A percentile compares a stretch with the other conserved stretches of the same genome.
phyloP scores from a whole-genome alignment of 2,888 invertebrate species.

The Drosophila barbarae region DNA sequence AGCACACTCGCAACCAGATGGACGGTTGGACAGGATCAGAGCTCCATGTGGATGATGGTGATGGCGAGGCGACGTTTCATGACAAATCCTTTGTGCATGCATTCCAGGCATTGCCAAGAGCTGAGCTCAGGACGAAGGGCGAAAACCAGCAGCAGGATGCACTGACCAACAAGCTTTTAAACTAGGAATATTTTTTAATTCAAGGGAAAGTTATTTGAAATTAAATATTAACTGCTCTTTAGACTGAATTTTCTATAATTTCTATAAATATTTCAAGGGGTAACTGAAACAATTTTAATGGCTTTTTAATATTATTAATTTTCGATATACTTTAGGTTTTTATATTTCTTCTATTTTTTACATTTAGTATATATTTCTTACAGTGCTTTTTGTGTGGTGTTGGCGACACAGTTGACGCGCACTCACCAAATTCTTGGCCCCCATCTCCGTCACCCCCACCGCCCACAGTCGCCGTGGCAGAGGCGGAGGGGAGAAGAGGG shows the following conservation, averaged over 20 bases:
- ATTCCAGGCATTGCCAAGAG: constrained; percentile 16
- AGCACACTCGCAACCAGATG: constrained; percentile 13
- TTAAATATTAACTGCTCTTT: background rate
- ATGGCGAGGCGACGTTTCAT: constrained; percentile 43
- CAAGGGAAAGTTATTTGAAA: no score
- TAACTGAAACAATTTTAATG: no score
- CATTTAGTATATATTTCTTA: background rate
- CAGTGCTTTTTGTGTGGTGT: constrained; percentile 25
- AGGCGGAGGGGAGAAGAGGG: background rate
- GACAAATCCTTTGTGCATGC: constrained; percentile 41
- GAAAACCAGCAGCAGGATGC: constrained; percentile 1
- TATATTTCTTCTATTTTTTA: background rate
- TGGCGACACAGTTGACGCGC: constrained; percentile 46
- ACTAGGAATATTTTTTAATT: background rate
- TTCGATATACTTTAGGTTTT: background rate
- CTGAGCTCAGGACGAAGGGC: constrained; percentile 1
- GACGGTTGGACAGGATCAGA: background rate
- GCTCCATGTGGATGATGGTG: constrained; percentile 19
- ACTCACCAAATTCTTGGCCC: constrained; percentile 43
- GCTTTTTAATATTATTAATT: background rate
- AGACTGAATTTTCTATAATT: no score
- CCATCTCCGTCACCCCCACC: constrained; percentile 10
- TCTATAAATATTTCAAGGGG: no score
- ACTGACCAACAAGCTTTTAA: background rate
- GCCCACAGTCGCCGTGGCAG: background rate